Percentiles rank a stretch among this genome's conserved stretches.
phyloP scores from a whole-genome alignment of 2,797 vertebrate genomes.

The Lates japonicus region DNA sequence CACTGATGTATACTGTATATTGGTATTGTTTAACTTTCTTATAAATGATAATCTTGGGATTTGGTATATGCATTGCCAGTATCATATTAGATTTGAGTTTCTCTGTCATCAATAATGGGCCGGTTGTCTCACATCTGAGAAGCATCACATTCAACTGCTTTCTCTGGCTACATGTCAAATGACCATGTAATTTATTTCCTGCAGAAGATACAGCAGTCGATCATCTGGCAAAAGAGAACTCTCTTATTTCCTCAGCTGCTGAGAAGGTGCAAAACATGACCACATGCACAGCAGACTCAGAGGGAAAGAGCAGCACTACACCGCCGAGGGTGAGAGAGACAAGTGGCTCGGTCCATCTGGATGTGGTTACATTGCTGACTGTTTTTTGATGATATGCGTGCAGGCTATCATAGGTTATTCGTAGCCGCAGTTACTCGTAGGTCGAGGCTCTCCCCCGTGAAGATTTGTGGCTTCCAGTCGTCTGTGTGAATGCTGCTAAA shows the following conservation, averaged over 20 bases:
- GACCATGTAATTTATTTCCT: constrained; percentile 65
- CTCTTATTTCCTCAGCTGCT: constrained; percentile 42
- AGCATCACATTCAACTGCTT: constrained; percentile 6
- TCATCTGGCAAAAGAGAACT: constrained; percentile 32
- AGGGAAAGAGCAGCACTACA: constrained; percentile 34
- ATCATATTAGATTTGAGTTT: neutral
- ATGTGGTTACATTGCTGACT: constrained; percentile 64
- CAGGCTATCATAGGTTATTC: constrained; percentile 66
- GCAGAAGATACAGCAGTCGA: constrained; percentile 47
- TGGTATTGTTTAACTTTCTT: neutral
- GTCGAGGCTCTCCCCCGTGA: constrained; percentile 40
- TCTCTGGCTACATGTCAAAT: constrained; percentile 38
- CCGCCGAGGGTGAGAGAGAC: constrained; percentile 25
- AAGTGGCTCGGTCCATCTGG: constrained; percentile 71
- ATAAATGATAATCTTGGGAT: neutral
- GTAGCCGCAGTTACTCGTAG: constrained; percentile 36
- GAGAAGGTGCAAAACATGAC: constrained; percentile 64
- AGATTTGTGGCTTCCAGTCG: constrained; percentile 65
- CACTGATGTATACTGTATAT: neutral
- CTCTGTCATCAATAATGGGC: neutral
- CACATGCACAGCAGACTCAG: constrained; percentile 51
- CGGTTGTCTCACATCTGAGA: constrained; percentile 34
- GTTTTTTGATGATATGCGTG: constrained; percentile 57
- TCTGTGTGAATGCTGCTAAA: constrained; percentile 44
- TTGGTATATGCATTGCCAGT: neutral